Evolutionary conservation across 2,888 invertebrate species (phyloP).

Genomic region (Epirrita christyi): DNA sequence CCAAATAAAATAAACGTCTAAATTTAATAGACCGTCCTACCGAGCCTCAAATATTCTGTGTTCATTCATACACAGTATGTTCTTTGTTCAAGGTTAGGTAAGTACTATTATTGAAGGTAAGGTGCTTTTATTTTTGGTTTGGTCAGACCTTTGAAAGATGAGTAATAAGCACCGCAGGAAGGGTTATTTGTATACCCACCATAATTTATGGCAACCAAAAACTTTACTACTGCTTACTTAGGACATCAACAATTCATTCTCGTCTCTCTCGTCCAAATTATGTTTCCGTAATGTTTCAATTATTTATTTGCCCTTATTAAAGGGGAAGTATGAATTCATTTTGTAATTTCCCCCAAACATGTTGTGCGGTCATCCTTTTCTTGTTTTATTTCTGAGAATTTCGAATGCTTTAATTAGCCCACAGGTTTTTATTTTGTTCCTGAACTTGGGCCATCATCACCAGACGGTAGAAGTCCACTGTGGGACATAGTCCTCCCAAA

Average conservation of each 20-base stretch:
- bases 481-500: too few species aligned
- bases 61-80: too few species aligned
- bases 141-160: conserved; percentile 16
- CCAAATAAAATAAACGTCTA: too few species aligned
- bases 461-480: too few species aligned
- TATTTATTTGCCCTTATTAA: conserved; percentile 1
- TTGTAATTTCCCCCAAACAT: not conserved
- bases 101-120: not conserved
- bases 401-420: too few species aligned
- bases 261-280: conserved; percentile 5
- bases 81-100: not conserved
- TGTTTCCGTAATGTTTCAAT: conserved; percentile 26
- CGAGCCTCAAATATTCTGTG: too few species aligned
- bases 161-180: conserved; percentile 1
- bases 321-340: not conserved
- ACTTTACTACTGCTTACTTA: conserved; percentile 30
- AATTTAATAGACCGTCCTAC: too few species aligned
- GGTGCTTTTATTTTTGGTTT: too few species aligned
- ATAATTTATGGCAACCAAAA: conserved; percentile 29
- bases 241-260: conserved; percentile 23
- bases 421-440: too few species aligned
- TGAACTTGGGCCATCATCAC: too few species aligned
- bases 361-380: too few species aligned
- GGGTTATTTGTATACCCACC: conserved; percentile 21
- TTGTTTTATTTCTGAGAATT: too few species aligned